phyloP scores from a whole-genome alignment of 1,140 invertebrate species.

The Pomacea maculata region DNA sequence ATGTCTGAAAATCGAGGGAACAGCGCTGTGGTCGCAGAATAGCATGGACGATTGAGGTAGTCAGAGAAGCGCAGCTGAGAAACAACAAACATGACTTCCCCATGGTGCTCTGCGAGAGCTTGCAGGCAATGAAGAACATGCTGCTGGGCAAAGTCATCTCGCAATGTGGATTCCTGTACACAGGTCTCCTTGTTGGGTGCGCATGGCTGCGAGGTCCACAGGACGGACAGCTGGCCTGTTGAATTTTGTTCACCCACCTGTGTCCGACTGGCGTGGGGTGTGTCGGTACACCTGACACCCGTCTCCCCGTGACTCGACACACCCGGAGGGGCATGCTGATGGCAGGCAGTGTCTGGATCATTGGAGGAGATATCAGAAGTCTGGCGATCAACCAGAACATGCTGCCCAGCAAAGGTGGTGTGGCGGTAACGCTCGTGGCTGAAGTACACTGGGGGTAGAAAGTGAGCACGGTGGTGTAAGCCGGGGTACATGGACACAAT shows the following conservation, averaged over 20 bases:
- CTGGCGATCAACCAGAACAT: background rate
- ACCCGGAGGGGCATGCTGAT: no score
- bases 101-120: background rate
- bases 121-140: conserved; percentile 6
- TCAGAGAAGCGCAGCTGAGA: conserved; percentile 11
- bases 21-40: background rate
- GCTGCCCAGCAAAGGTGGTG: conserved; percentile 8
- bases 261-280: background rate
- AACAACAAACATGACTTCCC: conserved; percentile 10
- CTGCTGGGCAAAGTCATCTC: conserved; percentile 14
- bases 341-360: background rate
- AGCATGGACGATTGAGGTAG: conserved; percentile 2
- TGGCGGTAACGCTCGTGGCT: background rate
- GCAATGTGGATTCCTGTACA: background rate
- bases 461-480: background rate
- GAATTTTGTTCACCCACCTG: background rate
- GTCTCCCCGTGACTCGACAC: background rate
- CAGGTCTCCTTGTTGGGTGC: background rate
- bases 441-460: conserved; percentile 6
- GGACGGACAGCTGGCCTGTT: background rate
- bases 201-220: conserved; percentile 4
- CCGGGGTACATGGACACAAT: conserved; percentile 4
- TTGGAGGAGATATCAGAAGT: background rate
- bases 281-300: background rate
- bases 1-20: background rate